Evolutionary conservation across 2,797 vertebrate genomes (phyloP).

Genomic region (Pseudocheirus occidentalis): DNA sequence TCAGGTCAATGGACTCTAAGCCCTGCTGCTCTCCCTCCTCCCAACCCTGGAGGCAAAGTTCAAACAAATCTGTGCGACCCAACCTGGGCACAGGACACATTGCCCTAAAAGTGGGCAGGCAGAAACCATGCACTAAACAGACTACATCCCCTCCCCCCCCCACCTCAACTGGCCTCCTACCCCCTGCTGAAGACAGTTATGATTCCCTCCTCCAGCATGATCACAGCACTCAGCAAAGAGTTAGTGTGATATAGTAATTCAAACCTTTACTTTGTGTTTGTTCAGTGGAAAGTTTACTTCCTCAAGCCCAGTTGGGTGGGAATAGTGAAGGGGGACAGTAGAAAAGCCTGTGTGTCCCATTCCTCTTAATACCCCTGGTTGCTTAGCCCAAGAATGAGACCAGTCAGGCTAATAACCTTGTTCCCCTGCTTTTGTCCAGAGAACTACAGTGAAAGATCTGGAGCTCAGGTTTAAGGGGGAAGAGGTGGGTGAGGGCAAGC

Average conservation of each 20-base stretch:
- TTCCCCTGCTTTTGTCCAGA: not conserved
- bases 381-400: not conserved
- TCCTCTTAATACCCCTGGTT: not conserved
- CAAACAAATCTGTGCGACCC: not conserved
- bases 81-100: not conserved
- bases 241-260: not conserved
- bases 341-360: not conserved
- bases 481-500: conserved; percentile 47
- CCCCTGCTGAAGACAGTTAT: not conserved
- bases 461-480: conserved; percentile 41
- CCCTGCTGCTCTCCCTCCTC: not conserved
- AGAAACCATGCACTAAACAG: not conserved
- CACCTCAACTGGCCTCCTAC: not conserved
- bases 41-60: not conserved
- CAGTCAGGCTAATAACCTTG: not conserved
- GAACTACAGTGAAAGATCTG: not conserved
- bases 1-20: not conserved
- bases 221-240: not conserved
- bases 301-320: not conserved
- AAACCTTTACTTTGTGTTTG: not conserved
- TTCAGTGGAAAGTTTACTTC: not conserved
- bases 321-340: not conserved
- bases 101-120: not conserved
- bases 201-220: not conserved
- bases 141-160: not conserved